A percentile compares a stretch with the other conserved stretches of the same genome.
Conservation (phyloP, 2,113 vertebrate species). For the Coryphaenoides rupestris region DNA sequence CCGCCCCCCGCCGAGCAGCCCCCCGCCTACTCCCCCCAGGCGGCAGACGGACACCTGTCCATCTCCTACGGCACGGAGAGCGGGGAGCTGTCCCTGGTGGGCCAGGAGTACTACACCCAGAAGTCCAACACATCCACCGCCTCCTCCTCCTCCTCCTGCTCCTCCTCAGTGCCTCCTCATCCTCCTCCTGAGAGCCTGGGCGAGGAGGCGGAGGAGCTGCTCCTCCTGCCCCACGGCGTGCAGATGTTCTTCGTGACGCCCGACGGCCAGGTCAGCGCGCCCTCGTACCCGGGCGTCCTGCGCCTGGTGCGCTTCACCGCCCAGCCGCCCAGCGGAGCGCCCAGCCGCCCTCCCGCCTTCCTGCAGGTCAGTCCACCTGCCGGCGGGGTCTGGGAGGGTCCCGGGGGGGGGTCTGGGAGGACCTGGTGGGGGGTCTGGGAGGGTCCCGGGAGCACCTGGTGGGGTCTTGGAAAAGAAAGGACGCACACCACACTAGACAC, state of each 20-base stretch:
- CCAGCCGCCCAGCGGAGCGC: conserved; percentile 65
- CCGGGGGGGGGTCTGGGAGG: too few species aligned
- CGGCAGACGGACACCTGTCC: conserved; percentile 85
- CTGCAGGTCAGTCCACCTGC: conserved; percentile 67
- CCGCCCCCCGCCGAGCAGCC: conserved; percentile 75
- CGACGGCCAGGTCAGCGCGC: conserved; percentile 92
- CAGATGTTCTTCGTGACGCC: conserved; percentile 96
- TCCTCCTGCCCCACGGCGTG: conserved; percentile 89
- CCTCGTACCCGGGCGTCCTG: conserved; percentile 93
- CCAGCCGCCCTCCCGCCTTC: conserved; percentile 84
- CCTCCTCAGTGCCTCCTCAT: conserved; percentile 68
- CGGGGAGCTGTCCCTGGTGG: conserved; percentile 85
- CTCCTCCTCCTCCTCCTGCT: conserved; percentile 60
- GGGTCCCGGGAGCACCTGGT: too few species aligned
- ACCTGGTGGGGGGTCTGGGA: too few species aligned
- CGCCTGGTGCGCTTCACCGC: conserved; percentile 90
- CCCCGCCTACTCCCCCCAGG: conserved; percentile 88
- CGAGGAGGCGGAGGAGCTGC: conserved; percentile 88
- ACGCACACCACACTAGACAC: too few species aligned
- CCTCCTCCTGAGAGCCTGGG: conserved; percentile 81
- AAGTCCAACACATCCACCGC: conserved; percentile 65
- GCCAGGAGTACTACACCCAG: conserved; percentile 84
- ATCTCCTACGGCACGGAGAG: conserved; percentile 90
- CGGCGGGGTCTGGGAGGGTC: not conserved
- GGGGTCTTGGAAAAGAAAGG: too few species aligned